Evolutionary conservation across 2,113 vertebrate genomes (phyloP).

Genomic region (Xiphophorus couchianus): DNA sequence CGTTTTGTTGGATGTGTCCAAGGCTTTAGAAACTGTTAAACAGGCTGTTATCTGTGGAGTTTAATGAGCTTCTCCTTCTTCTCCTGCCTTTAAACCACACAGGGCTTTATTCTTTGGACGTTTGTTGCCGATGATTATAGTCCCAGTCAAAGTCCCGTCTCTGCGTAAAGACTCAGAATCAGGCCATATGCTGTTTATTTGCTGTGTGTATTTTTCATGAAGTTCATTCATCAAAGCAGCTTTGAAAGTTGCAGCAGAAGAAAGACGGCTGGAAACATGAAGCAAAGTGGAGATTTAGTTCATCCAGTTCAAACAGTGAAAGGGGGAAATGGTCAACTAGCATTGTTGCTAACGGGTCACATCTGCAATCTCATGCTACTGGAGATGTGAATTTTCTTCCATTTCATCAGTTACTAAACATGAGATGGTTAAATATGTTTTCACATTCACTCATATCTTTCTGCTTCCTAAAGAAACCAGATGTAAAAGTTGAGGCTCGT

Average conservation of each 20-base stretch:
- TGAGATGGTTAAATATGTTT: neutral
- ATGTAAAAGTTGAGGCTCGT: neutral
- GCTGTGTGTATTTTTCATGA: neutral
- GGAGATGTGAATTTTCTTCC: too few relatives aligned
- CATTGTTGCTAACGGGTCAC: neutral
- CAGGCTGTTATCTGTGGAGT: neutral
- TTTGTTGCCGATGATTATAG: neutral
- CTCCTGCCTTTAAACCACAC: neutral
- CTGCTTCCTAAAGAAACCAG: neutral
- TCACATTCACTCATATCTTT: neutral
- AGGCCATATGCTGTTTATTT: constrained; percentile 4
- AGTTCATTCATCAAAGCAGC: neutral
- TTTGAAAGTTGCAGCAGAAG: neutral
- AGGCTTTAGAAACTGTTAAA: constrained; percentile 6
- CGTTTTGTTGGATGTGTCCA: neutral
- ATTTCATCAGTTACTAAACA: too few relatives aligned
- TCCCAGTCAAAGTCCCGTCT: neutral
- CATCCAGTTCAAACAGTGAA: neutral
- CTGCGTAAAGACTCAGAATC: neutral
- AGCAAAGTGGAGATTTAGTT: neutral
- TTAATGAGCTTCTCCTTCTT: neutral
- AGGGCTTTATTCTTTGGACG: neutral
- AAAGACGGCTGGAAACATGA: neutral
- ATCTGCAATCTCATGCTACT: neutral
- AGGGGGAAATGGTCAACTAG: neutral